phyloP scores from a whole-genome alignment of 2,888 invertebrate genomes.

The Eupelmus urozonus region DNA sequence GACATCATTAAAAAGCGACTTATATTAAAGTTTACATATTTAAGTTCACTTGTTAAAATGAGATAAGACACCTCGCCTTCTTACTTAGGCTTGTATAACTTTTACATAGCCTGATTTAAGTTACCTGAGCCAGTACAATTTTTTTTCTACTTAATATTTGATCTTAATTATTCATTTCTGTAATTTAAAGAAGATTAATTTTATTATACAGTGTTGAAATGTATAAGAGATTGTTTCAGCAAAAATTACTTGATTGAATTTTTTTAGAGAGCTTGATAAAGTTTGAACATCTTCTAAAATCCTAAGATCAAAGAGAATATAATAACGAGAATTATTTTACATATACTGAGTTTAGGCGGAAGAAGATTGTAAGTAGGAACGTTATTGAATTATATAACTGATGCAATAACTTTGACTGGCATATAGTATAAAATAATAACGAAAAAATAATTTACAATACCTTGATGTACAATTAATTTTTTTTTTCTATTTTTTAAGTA shows the following conservation, averaged over 20 bases:
- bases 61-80: slow-evolving; percentile 24
- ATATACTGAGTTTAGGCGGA: slow-evolving; percentile 30
- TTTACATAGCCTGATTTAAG: neutral
- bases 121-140: slow-evolving; percentile 24
- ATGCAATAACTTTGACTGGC: slow-evolving; percentile 14
- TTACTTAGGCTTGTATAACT: slow-evolving; percentile 12
- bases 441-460: slow-evolving; percentile 20
- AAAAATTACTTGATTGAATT: slow-evolving; percentile 30
- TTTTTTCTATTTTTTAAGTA: slow-evolving; percentile 12
- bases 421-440: slow-evolving; percentile 21
- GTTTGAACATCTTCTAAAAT: slow-evolving; percentile 6
- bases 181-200: slow-evolving; percentile 11
- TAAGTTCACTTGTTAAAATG: slow-evolving; percentile 24
- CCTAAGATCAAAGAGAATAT: slow-evolving; percentile 21
- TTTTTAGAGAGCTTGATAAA: slow-evolving; percentile 25
- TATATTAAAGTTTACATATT: slow-evolving; percentile 23
- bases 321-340: slow-evolving; percentile 24
- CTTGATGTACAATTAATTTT: slow-evolving; percentile 23
- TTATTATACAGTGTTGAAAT: slow-evolving; percentile 15
- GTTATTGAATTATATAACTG: slow-evolving; percentile 9
- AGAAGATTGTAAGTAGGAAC: slow-evolving; percentile 40
- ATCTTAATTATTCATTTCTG: slow-evolving; percentile 23
- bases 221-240: slow-evolving; percentile 29
- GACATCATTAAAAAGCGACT: slow-evolving; percentile 33
- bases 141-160: slow-evolving; percentile 11